phyloP scores from a whole-genome alignment of 2,888 invertebrate genomes.

The Eugnorisma glareosa region DNA sequence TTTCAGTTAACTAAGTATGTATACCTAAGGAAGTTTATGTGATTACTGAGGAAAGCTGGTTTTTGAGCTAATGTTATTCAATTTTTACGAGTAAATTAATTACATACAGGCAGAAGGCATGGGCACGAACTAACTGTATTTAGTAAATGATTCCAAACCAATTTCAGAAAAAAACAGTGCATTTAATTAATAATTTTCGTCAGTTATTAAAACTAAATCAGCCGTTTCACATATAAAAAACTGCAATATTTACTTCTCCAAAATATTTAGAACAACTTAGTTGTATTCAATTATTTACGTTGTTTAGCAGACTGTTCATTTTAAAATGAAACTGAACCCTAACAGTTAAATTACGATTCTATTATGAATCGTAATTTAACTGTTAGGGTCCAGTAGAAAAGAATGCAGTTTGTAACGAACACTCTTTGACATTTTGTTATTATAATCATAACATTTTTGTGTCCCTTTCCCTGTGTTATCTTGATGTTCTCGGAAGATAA shows the following conservation, averaged over 20 bases:
- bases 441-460: background rate
- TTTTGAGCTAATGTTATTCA: too few relatives aligned
- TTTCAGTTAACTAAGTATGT: too few relatives aligned
- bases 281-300: background rate
- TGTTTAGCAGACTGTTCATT: background rate
- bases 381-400: too few relatives aligned
- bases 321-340: background rate
- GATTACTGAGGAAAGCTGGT: too few relatives aligned
- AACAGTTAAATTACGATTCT: constrained; percentile 13
- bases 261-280: background rate
- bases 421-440: constrained; percentile 22
- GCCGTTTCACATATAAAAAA: background rate
- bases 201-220: too few relatives aligned
- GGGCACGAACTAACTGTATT: too few relatives aligned
- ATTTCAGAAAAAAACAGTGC: background rate
- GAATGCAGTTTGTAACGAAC: constrained; percentile 3
- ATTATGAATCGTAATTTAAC: too few relatives aligned
- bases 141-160: background rate
- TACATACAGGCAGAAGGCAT: too few relatives aligned
- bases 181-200: background rate
- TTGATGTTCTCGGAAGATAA: background rate
- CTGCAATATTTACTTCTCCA: background rate
- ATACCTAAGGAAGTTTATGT: too few relatives aligned
- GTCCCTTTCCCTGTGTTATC: constrained; percentile 10
- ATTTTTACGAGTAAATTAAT: too few relatives aligned